Evolutionary conservation across 2,113 vertebrate species (phyloP), one percentile per base, ranked within the genome.

Genomic region (Phaetusa simplex): DNA sequence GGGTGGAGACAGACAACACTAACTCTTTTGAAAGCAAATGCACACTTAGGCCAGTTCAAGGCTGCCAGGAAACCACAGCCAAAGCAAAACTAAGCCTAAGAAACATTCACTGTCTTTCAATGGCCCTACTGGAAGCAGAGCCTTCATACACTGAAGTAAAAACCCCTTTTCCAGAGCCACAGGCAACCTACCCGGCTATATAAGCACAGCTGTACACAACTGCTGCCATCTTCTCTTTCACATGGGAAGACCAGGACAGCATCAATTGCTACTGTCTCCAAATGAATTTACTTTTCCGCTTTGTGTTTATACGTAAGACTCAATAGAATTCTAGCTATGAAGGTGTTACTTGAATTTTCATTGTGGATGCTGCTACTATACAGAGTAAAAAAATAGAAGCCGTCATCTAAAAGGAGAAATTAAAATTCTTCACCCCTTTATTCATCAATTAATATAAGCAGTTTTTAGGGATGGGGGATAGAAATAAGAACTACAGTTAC

Each of bases 401-500:
- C 45, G 53, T 34, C 32, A 73, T 40, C 45, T 79, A 90, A 96
- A 94, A 83, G 29, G 10, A 96, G 70, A 91, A 94, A 83, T 42
- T 47, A 50, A 91, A 84, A 90, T 90, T 49, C 42, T 92, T 86
- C 47, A 53, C 5, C 58, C 36, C 78, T 95, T 83, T 90, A 78
- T 94, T 94, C 74, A 94, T 91, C 52, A 94, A 89, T 83, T 90
- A 93, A 50, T 92, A 32, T 14, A 85, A 50, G 17, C 32, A 80
- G 61, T 70, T 95, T 79, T 26, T 6, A 16, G 40, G 82, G 52
- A 97, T 30, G 20, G 21, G 14, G 50, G 14, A 14, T 1, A 12
- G 59, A 91, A 96, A 88, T 95, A 94, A 96, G 83, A 93, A 59
- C 86, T 50, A 93, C 70, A 70, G 91, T 22, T 96, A 93, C 24